A percentile compares a stretch with the other conserved stretches of the same genome.
These are phyloP conservation scores for Hemichromis elongatus DNA, from an alignment of 2,113 vertebrate species.

Conservation along the genomic window DNA sequence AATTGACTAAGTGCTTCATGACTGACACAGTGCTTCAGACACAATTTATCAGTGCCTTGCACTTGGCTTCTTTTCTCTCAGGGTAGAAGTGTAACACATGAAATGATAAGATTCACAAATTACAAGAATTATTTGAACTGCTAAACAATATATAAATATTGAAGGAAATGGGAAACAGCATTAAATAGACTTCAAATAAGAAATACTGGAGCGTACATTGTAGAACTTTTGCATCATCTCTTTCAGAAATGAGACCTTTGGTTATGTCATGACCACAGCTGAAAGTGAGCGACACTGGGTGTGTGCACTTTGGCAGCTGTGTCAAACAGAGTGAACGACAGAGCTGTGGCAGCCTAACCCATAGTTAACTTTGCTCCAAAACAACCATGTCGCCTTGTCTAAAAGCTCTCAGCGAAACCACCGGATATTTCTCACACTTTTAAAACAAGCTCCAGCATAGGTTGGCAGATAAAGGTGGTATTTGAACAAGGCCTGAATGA, in stretches of 20 bases:
- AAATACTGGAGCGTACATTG: not conserved
- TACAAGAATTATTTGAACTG: not conserved
- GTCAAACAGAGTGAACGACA: constrained; percentile 7
- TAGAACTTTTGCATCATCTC: not conserved
- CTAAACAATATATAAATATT: not conserved
- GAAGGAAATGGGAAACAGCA: not conserved
- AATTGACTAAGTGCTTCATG: not conserved
- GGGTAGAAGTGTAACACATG: not conserved
- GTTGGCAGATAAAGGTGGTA: not conserved
- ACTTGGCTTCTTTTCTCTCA: not conserved
- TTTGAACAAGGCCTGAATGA: not conserved
- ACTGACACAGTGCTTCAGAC: not conserved
- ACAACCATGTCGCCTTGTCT: not conserved
- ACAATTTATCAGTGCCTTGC: not conserved
- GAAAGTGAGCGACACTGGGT: constrained; percentile 1
- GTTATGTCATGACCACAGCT: not conserved
- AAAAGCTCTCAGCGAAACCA: not conserved
- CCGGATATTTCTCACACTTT: not conserved
- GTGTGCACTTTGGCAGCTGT: not conserved
- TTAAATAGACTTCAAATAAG: not conserved
- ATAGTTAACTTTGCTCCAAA: not conserved
- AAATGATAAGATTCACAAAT: not conserved
- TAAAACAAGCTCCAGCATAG: not conserved
- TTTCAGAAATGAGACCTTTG: not conserved
- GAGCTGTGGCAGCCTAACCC: not conserved